These are phyloP conservation scores for Cynodonichthys magdalenae DNA, from an alignment of 2,797 vertebrate species.

Conservation along the genomic window DNA sequence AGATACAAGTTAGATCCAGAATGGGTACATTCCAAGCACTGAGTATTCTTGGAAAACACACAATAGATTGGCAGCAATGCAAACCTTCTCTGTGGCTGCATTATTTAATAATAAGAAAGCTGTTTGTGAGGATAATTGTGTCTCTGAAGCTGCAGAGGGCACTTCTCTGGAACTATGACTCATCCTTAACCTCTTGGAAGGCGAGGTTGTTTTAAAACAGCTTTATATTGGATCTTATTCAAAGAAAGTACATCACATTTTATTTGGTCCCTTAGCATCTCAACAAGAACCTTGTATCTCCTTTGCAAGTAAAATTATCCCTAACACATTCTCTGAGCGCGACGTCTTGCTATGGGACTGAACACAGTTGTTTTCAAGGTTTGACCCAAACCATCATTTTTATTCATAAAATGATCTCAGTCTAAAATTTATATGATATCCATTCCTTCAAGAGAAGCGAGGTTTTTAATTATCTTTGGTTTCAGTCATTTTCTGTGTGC, in stretches of 20 bases:
- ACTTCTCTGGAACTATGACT: conserved; percentile 50
- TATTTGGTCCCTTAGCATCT: background rate
- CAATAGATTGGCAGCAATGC: conserved; percentile 53
- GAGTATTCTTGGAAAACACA: conserved; percentile 47
- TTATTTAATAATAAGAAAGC: conserved; percentile 51
- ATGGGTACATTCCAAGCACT: conserved; percentile 31
- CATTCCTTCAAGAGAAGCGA: too few relatives aligned
- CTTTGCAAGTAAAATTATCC: too few relatives aligned
- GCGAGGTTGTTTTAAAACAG: conserved; percentile 30
- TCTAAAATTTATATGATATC: too few relatives aligned
- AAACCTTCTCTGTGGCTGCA: conserved; percentile 50
- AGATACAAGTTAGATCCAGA: conserved; percentile 25
- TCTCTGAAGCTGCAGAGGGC: conserved; percentile 23
- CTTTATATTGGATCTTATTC: conserved; percentile 6
- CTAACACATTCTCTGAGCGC: too few relatives aligned
- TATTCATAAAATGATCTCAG: too few relatives aligned
- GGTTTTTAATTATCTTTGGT: too few relatives aligned
- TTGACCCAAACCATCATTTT: too few relatives aligned
- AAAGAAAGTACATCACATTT: background rate
- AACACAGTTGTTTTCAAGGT: too few relatives aligned
- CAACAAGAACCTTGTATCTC: too few relatives aligned
- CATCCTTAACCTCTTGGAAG: conserved; percentile 43
- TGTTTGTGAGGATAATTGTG: conserved; percentile 32
- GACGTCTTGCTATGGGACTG: too few relatives aligned
- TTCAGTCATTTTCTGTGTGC: background rate